A percentile compares a stretch with the other conserved stretches of the same genome.
These are phyloP conservation scores for Pongo pygmaeus DNA, from an alignment of 2,113 vertebrate species.

Conservation along the genomic window DNA sequence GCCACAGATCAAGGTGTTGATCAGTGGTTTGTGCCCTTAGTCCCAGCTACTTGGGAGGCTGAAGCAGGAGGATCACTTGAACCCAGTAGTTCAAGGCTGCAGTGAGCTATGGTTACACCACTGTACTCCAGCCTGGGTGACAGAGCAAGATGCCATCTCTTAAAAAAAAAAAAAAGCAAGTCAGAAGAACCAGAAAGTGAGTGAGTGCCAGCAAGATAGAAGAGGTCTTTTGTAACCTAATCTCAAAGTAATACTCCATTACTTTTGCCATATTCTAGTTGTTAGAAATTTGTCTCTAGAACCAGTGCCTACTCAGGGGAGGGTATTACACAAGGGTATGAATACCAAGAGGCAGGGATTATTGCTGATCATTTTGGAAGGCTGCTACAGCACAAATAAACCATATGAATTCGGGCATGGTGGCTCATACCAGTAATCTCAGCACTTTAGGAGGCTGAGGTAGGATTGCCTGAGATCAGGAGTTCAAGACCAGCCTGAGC, in stretches of 20 bases:
- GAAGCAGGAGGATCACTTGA: not conserved
- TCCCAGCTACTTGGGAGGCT: not conserved
- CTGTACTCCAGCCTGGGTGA: not conserved
- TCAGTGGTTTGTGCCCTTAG: not conserved
- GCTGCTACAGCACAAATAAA: not conserved
- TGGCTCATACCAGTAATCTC: no score
- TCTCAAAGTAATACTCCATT: not conserved
- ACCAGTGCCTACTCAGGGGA: not conserved
- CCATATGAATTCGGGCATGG: not conserved
- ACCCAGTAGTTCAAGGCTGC: not conserved
- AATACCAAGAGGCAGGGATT: not conserved
- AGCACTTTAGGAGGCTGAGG: no score
- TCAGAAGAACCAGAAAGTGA: not conserved
- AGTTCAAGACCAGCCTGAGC: no score
- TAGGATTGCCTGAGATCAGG: no score
- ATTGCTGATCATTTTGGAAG: not conserved
- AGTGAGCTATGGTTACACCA: no score
- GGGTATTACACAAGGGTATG: not conserved
- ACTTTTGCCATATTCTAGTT: not conserved
- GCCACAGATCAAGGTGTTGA: not conserved
- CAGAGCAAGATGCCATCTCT: not conserved
- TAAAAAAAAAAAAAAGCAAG: not conserved
- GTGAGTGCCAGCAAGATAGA: not conserved
- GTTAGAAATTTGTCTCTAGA: not conserved
- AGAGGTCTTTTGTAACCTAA: not conserved